Conservation (phyloP, 2,113 vertebrate species). For the Cettia cetti region DNA sequence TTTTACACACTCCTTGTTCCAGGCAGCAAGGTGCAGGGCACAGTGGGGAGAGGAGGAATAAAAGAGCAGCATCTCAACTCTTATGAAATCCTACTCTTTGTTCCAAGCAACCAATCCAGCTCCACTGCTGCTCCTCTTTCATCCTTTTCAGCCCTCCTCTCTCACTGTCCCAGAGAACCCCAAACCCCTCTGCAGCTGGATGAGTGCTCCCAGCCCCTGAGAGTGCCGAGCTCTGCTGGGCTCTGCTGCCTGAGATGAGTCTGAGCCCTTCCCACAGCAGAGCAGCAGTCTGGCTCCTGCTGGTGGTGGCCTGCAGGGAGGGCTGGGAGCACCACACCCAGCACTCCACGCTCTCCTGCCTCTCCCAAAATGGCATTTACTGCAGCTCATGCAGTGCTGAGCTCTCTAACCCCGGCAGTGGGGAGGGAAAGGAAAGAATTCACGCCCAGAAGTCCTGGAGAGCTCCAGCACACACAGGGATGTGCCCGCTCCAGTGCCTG, state of each 20-base stretch:
- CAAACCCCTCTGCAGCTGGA: not conserved
- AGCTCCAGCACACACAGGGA: not conserved
- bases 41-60: fast-evolving
- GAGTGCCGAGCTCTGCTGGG: no score
- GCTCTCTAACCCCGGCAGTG: not conserved
- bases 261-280: no score
- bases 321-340: not conserved
- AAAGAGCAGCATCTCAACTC: not conserved
- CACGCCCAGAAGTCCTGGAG: not conserved
- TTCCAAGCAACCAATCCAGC: not conserved
- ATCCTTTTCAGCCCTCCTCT: no score
- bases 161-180: no score
- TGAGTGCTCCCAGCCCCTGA: no score
- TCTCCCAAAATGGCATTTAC: not conserved
- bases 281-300: not conserved
- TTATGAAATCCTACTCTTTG: not conserved
- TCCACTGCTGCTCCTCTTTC: no score
- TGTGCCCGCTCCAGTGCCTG: fast-evolving
- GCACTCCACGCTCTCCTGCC: no score
- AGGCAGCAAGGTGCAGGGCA: not conserved
- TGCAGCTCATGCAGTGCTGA: not conserved
- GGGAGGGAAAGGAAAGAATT: not conserved
- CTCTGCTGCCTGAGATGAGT: no score
- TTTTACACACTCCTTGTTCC: not conserved
- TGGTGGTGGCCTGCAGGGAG: not conserved